Evolutionary conservation across 1,140 invertebrate genomes (phyloP), one percentile per base, ranked within the genome.

Genomic region (Hypothenemus hampei): DNA sequence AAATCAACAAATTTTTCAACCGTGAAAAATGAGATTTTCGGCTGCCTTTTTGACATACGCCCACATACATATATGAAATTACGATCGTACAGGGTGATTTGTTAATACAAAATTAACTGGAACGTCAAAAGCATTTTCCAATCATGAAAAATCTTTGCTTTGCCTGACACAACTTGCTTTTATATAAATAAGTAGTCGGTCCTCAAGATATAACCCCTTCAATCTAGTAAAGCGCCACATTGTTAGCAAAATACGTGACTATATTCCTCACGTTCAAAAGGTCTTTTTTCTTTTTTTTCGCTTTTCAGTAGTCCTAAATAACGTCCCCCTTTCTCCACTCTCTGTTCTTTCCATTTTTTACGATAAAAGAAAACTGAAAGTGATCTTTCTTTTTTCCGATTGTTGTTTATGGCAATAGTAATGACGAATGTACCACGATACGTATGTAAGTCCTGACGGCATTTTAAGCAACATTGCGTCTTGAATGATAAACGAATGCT

Each of bases 201-300:
- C 35, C 35, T 37, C 35, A 16, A 37, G 35, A 37, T 15, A 37
- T 37, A 37, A 37, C 35, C 18, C 35, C 16, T 37, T 3, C 35
- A 37, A 37, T 37, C 35, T 37, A 37, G n/a, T 37, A 37, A 37
- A 37, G 35, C 35, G 10, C 13, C 35, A 37, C 35, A 37, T 37
- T 37, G 35, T 37, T 37, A 37, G 35, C 35, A 37, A 37, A 37
- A 37, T 37, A 37, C 35, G 35, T 37, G 35, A 37, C 35, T 37
- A 16, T 37, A 37, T 37, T 37, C n/a, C 16, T 37, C 2, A 16
- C 35, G 18, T 37, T 37, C 18, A 16, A 37, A 37, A n/a, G n/a
- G n/a, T n/a, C n/a, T n/a, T n/a, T n/a, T n/a, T n/a, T n/a, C n/a
- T n/a, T n/a, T n/a, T n/a, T n/a, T n/a, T n/a, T n/a, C n/a, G n/a